Conservation (phyloP, 2,797 vertebrate species). For the Ataeniobius toweri region DNA sequence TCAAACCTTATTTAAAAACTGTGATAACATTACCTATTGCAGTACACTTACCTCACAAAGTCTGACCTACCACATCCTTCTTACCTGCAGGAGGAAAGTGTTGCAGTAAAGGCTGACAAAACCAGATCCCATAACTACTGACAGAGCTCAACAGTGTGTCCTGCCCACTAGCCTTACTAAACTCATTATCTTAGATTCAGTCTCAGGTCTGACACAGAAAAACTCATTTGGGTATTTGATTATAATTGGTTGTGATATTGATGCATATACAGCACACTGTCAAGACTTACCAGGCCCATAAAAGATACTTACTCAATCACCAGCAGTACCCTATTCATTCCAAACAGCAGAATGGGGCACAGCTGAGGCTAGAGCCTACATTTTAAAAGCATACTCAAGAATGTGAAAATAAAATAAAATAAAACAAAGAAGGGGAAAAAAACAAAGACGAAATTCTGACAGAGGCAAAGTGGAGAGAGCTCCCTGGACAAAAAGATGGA, state of each 20-base stretch:
- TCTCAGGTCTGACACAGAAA: constrained; percentile 91
- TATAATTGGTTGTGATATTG: constrained; percentile 76
- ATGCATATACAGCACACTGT: constrained; percentile 85
- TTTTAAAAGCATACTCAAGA: constrained; percentile 90
- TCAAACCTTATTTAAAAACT: constrained; percentile 74
- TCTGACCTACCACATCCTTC: constrained; percentile 77
- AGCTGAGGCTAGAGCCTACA: constrained; percentile 91
- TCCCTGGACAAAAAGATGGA: constrained; percentile 76
- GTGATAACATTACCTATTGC: constrained; percentile 41
- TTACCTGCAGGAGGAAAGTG: constrained; percentile 79
- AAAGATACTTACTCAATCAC: constrained; percentile 91
- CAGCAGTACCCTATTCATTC: constrained; percentile 95
- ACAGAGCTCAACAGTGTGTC: constrained; percentile 78
- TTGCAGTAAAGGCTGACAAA: constrained; percentile 70
- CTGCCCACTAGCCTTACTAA: constrained; percentile 78
- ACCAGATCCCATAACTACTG: constrained; percentile 85
- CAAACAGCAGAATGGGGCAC: constrained; percentile 93
- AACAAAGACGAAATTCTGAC: constrained; percentile 68
- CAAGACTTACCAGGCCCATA: constrained; percentile 92
- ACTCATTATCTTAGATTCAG: constrained; percentile 61
- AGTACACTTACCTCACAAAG: constrained; percentile 72
- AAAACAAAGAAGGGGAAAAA: not conserved
- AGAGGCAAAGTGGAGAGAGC: constrained; percentile 71
- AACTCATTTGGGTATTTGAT: constrained; percentile 77
- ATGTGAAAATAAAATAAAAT: constrained; percentile 76